phyloP scores from a whole-genome alignment of 2,888 invertebrate genomes.

The Atrina japonica region DNA sequence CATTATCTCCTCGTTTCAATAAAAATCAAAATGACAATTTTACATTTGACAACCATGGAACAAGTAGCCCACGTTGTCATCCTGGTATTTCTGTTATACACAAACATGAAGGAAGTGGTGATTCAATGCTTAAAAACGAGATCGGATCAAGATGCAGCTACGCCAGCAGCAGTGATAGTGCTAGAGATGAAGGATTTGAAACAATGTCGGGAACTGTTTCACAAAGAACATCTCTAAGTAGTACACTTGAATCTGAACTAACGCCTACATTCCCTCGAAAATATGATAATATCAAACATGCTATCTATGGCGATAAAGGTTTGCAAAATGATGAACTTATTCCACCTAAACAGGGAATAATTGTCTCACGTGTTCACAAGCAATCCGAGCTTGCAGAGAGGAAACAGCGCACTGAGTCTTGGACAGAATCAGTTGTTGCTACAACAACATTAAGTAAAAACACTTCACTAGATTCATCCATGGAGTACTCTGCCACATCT shows the following conservation, averaged over 20 bases:
- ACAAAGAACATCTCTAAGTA: conserved; percentile 78
- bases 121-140: conserved; percentile 64
- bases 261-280: conserved; percentile 58
- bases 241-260: conserved; percentile 75
- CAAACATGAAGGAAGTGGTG: conserved; percentile 61
- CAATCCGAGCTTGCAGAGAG: conserved; percentile 65
- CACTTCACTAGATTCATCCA: conserved; percentile 57
- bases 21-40: conserved; percentile 37
- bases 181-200: conserved; percentile 78
- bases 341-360: conserved; percentile 49
- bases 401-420: conserved; percentile 70
- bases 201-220: conserved; percentile 75
- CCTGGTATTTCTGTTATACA: conserved; percentile 46
- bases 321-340: conserved; percentile 22
- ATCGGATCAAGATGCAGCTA: conserved; percentile 71
- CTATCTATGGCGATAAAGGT: conserved; percentile 2
- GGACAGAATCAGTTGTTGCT: conserved; percentile 70
- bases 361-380: conserved; percentile 51
- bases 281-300: conserved; percentile 15
- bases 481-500: conserved; percentile 62
- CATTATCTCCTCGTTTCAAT: conserved; percentile 47
- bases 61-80: conserved; percentile 53
- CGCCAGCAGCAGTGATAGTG: conserved; percentile 71
- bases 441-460: conserved; percentile 55
- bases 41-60: conserved; percentile 40